Evolutionary conservation across 2,888 invertebrate species (phyloP).

Genomic region (Brachypterus glaber): DNA sequence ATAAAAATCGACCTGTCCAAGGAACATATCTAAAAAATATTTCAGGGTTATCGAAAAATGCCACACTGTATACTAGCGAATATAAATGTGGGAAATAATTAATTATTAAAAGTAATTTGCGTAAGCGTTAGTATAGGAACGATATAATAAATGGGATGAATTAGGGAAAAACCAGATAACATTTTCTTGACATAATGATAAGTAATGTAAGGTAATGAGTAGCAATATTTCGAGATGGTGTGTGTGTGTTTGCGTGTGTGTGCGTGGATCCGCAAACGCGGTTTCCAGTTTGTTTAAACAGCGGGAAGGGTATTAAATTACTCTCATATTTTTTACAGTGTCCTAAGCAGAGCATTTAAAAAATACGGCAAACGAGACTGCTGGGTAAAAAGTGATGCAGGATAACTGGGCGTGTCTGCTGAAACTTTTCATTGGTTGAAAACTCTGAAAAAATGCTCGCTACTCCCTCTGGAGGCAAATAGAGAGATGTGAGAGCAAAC

Average conservation of each 20-base stretch:
- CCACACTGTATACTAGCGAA: no score
- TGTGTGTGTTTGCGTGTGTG: no score
- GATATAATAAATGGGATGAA: no score
- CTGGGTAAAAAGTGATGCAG: constrained; percentile 33
- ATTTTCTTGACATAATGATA: no score
- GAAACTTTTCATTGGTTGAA: constrained; percentile 40
- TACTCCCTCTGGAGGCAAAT: constrained; percentile 36
- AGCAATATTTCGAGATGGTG: constrained; percentile 30
- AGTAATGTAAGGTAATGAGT: constrained; percentile 28
- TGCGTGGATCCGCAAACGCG: no score
- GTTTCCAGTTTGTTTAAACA: constrained; percentile 39
- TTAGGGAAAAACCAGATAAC: constrained; percentile 16
- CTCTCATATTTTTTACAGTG: constrained; percentile 40
- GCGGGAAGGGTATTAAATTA: constrained; percentile 39
- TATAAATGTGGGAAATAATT: no score
- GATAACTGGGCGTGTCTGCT: constrained; percentile 32
- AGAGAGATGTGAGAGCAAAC: constrained; percentile 37
- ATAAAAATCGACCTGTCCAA: no score
- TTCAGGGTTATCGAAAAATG: no score
- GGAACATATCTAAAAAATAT: no score
- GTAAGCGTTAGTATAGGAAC: no score
- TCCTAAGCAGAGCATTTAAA: constrained; percentile 35
- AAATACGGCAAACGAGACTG: constrained; percentile 32
- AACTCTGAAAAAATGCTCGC: constrained; percentile 36
- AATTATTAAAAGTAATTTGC: no score